These are phyloP conservation scores for Parazoanthus atlanticus DNA, from an alignment of 92 coral and sea anemone genomes.

Conservation along the genomic window DNA sequence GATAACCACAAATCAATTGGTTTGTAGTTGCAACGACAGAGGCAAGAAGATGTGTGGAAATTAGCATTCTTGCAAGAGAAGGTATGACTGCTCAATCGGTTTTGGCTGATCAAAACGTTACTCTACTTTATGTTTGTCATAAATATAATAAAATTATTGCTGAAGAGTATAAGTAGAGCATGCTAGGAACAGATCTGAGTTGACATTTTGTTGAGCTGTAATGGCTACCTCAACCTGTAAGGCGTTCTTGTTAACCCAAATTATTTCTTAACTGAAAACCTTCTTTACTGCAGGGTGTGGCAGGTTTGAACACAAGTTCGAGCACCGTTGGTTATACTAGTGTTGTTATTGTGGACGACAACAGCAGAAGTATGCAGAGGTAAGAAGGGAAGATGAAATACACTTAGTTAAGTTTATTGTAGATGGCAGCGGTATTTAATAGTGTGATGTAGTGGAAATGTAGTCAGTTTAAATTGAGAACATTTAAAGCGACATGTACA, in stretches of 20 bases:
- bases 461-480: too few species aligned
- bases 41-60: constrained; percentile 31
- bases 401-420: too few species aligned
- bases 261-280: not conserved
- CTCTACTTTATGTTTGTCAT: not conserved
- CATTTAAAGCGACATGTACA: too few species aligned
- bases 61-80: constrained; percentile 10
- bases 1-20: not conserved
- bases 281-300: not conserved
- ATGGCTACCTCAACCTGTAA: not conserved
- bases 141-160: too few species aligned
- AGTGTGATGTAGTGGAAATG: too few species aligned
- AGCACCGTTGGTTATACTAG: constrained; percentile 1
- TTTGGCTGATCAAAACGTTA: too few species aligned
- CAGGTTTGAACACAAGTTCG: not conserved
- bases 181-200: not conserved
- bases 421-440: too few species aligned
- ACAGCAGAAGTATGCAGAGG: constrained; percentile 28
- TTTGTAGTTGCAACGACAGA: constrained; percentile 28
- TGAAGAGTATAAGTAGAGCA: not conserved
- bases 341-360: constrained; percentile 20
- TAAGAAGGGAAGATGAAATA: not conserved
- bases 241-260: not conserved
- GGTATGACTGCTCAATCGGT: constrained; percentile 2
- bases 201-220: too few species aligned